Evolutionary conservation across 2,888 invertebrate species (phyloP), one percentile per base, ranked within the genome.

Genomic region (Galerucella nymphaeae): DNA sequence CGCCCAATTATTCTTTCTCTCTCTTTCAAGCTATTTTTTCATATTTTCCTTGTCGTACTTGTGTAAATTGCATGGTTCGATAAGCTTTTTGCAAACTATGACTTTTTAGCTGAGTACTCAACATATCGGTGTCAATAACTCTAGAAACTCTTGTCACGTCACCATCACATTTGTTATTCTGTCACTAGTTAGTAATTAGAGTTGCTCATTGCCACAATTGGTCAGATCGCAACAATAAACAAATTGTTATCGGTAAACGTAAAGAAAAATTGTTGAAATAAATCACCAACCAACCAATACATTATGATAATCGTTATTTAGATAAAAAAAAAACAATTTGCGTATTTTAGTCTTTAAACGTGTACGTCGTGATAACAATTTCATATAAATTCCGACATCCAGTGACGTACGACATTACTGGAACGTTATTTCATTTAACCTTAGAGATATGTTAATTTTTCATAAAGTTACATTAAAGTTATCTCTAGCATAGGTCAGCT

Each of bases 401-500:
- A 53, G 53, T 53, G 53, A 53, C 18, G 10, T 53, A 53, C 16
- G 11, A 18, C 18, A 8, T 53, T 53, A 53, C 2, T 53, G 10
- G 8, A 53, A 53, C 53, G 18, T 53, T 53, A 53, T 53, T 53
- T 3, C 18, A 42, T 41, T 16, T 61, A 61, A 38, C 61, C 61
- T 61, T 61, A 61, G 42, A 61, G 61, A 61, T 59, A 59, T 59
- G 59, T 23, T 59, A 59, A 59, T 59, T 30, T 59, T 30, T 38
- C 59, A 30, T 59, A 30, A 30, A 59, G 38, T 30, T 38, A 59
- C 59, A 59, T 59, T 59, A 14, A 38, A 59, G 23, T 38, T 59
- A 38, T 61, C 41, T 61, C 16, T 61, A 61, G 41, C 38, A 41
- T 61, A 41, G 18, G 53, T 53, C 53, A 53, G 18, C 53, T 53